Conservation (phyloP, 2,888 invertebrate species). For the Dasypolia templi region DNA sequence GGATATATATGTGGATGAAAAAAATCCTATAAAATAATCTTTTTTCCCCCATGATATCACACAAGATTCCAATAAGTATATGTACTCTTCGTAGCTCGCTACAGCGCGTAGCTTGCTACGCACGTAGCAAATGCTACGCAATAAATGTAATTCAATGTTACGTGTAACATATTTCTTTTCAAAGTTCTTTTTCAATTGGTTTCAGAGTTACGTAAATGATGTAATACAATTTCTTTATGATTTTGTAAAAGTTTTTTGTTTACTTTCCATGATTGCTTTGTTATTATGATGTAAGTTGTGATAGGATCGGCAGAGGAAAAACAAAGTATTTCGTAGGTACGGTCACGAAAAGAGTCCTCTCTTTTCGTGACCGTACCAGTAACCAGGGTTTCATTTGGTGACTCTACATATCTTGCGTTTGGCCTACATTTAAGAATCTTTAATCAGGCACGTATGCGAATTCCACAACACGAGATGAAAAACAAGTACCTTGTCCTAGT, state of each 20-base stretch:
- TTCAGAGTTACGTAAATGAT: slow-evolving; percentile 8
- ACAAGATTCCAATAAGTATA: slow-evolving; percentile 52
- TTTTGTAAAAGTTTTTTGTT: slow-evolving; percentile 8
- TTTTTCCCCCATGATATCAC: slow-evolving; percentile 9
- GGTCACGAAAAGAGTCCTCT: too few relatives aligned
- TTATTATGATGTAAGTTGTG: neutral
- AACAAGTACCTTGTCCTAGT: neutral
- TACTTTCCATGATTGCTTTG: slow-evolving; percentile 3
- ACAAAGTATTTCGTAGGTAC: neutral
- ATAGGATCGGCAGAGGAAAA: neutral
- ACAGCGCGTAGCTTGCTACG: slow-evolving; percentile 47
- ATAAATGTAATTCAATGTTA: slow-evolving; percentile 9
- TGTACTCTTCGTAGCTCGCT: slow-evolving; percentile 3
- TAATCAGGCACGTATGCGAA: neutral
- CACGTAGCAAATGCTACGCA: slow-evolving; percentile 59
- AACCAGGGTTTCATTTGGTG: too few relatives aligned
- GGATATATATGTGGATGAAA: neutral
- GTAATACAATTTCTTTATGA: neutral
- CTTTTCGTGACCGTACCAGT: too few relatives aligned
- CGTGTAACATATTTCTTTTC: slow-evolving; percentile 29
- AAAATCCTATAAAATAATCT: too few relatives aligned
- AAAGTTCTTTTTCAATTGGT: slow-evolving; percentile 7
- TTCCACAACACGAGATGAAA: neutral
- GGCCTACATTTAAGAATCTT: neutral
- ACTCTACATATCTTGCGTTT: neutral